Conservation (phyloP, 2,113 vertebrate species). For the Menura novaehollandiae region DNA sequence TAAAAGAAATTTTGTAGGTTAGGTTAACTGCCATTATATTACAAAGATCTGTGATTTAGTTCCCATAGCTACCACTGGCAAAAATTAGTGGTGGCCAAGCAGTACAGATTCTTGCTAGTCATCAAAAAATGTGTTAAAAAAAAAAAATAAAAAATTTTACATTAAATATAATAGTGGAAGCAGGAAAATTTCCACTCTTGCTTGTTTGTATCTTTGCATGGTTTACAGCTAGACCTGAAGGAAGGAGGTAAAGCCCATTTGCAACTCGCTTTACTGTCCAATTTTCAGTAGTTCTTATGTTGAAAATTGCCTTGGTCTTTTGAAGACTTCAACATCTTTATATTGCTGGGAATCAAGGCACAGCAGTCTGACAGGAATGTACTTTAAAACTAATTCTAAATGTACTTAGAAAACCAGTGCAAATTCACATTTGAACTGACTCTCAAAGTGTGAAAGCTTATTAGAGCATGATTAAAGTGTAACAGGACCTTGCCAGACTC, state of each 20-base stretch:
- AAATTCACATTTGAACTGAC: neutral
- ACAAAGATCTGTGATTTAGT: neutral
- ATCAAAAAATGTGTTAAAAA: neutral
- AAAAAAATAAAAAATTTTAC: neutral
- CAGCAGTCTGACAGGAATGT: neutral
- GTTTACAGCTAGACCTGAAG: neutral
- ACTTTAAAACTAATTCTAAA: neutral
- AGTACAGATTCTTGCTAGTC: neutral
- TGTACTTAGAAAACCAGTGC: neutral
- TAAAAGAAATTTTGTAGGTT: neutral
- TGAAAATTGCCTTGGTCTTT: neutral
- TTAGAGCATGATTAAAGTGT: neutral
- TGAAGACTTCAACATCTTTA: neutral
- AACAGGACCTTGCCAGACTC: neutral
- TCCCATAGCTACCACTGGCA: neutral
- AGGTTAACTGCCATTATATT: neutral
- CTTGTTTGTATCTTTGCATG: accelerated
- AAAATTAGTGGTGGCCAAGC: neutral
- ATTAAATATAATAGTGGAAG: neutral
- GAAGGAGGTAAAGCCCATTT: neutral
- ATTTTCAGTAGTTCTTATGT: neutral
- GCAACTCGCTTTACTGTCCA: neutral
- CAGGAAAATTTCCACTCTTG: neutral
- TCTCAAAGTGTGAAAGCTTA: neutral
- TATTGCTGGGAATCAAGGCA: neutral